Evolutionary conservation across 2,797 vertebrate genomes (phyloP).

Genomic region (Crocodylus rhombifer): DNA sequence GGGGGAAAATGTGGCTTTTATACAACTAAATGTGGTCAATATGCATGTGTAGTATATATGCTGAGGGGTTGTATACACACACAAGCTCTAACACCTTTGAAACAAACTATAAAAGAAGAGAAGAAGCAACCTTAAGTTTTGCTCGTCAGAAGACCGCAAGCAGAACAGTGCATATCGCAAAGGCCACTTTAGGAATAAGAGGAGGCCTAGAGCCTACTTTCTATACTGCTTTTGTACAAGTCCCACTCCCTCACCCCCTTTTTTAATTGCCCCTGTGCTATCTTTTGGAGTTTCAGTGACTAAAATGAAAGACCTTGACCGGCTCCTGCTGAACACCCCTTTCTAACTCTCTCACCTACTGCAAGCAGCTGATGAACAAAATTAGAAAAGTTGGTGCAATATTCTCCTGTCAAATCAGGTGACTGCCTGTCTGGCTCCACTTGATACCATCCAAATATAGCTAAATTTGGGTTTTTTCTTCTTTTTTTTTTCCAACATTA

Average conservation of each 20-base stretch:
- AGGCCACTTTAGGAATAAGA: neutral
- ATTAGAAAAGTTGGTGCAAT: neutral
- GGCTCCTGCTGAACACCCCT: neutral
- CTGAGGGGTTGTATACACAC: neutral
- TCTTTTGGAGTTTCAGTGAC: neutral
- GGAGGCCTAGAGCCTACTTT: neutral
- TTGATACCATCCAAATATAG: neutral
- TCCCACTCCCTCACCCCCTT: neutral
- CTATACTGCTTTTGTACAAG: neutral
- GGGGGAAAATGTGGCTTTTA: neutral
- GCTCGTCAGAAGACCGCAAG: neutral
- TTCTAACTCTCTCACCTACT: neutral
- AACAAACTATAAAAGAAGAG: neutral
- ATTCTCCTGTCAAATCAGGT: neutral
- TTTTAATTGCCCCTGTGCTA: neutral
- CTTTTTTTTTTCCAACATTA: neutral
- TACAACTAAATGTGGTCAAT: rapidly evolving
- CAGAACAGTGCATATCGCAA: neutral
- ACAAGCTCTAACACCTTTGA: neutral
- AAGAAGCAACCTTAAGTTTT: neutral
- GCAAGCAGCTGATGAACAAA: neutral
- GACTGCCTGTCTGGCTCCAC: neutral
- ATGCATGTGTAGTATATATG: neutral
- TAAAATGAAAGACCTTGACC: neutral
- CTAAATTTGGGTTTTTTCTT: neutral